These are phyloP conservation scores for Macroglossus sobrinus DNA, from an alignment of 2,113 vertebrate genomes.

Conservation along the genomic window DNA sequence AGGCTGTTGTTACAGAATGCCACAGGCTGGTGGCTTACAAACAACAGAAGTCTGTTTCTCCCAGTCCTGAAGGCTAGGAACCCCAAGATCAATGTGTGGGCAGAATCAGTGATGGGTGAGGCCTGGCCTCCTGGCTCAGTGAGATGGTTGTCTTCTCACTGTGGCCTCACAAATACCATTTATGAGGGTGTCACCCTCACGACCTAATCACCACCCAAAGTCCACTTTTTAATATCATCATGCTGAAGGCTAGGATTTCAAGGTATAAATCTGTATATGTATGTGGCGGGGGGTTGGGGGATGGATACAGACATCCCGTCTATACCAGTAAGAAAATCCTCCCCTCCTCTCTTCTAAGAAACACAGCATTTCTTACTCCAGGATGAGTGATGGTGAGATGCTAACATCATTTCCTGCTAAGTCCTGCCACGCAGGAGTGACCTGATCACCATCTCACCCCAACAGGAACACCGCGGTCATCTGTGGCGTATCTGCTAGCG, in stretches of 20 bases:
- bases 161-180: background rate
- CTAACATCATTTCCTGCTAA: background rate
- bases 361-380: background rate
- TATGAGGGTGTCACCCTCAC: background rate
- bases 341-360: background rate
- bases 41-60: background rate
- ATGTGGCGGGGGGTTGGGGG: too few relatives aligned
- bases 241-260: background rate
- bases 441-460: background rate
- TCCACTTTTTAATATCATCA: background rate
- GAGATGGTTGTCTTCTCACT: background rate
- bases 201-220: background rate
- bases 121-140: background rate
- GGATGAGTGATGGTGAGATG: background rate
- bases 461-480: background rate
- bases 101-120: accelerated
- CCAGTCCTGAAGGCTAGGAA: background rate
- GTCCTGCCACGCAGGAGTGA: background rate
- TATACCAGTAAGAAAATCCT: background rate
- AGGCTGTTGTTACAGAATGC: background rate
- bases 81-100: background rate
- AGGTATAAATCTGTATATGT: background rate
- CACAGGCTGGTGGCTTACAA: background rate
- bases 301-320: background rate
- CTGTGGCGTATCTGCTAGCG: background rate